Evolutionary conservation across 2,113 vertebrate genomes (phyloP), one percentile per base, ranked within the genome.

Genomic region (Corydoras maculifer): DNA sequence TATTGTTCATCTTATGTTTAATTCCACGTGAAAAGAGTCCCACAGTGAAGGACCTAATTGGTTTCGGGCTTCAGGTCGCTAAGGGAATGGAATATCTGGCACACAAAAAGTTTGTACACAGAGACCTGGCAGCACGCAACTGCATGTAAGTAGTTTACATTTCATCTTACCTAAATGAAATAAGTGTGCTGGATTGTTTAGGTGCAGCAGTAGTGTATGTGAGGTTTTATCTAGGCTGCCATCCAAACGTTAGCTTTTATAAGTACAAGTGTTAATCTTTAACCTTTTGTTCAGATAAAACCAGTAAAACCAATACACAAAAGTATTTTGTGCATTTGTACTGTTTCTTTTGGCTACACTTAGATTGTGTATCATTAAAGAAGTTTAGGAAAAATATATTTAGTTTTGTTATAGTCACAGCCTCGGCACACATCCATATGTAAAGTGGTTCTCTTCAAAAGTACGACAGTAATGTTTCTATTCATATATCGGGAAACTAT

Each of bases 11-110:
- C 5, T 11, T 5, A n/a, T 35, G 58, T 65, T 9, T 10, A 63
- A 50, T 32, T 3, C 25, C 32, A 57, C 35, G 8, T 58, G 14
- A 65, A 25, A 79, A 99, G 97, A 98, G 88, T 78, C 95, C 97
- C 32, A 99, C 95, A 0, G 86, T 98, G 72, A 99, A 99, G 87
- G 95, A 99, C 66, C 89, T 99, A 77, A 90, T 98, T 2, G 90
- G 94, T 80, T 99, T 98, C 0, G 95, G 96, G 70, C 91, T 98
- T 48, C 97, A 99, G 84, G 97, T 98, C 61, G 91, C 97, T 67
- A 89, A 85, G 29, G 96, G 96, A 69, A 99, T 99, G 96, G 93
- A 96, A 75, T 99, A 99, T 83, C 86, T 99, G 79, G 93, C 94
- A 14, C 90, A 93, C 70, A 94, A 90, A 86, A 98, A 98, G 76